phyloP scores from a whole-genome alignment of 2,888 invertebrate species.

The Leptinotarsa peninsularis region DNA sequence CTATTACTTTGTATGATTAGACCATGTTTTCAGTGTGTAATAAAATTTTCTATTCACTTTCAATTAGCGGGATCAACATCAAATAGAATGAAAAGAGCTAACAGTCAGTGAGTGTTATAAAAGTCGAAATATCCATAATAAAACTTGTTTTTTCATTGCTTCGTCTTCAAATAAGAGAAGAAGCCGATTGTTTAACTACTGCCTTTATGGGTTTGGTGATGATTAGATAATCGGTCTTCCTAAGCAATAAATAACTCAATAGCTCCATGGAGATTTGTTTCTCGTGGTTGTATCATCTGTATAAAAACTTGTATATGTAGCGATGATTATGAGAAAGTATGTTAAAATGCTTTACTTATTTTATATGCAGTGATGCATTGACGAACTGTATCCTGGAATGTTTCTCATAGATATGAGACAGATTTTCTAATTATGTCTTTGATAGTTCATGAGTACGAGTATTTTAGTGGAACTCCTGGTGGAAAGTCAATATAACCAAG shows the following conservation, averaged over 20 bases:
- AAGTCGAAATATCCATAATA: constrained; percentile 12
- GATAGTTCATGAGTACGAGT: too few relatives aligned
- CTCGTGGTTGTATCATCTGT: not conserved
- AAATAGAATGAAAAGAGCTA: not conserved
- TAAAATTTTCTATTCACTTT: constrained; percentile 10
- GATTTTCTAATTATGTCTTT: too few relatives aligned
- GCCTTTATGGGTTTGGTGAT: constrained; percentile 44
- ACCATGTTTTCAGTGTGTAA: not conserved
- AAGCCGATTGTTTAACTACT: constrained; percentile 45
- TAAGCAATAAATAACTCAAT: constrained; percentile 15
- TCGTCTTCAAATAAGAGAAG: constrained; percentile 39
- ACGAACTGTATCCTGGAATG: not conserved
- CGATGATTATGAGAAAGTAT: not conserved
- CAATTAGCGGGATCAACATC: constrained; percentile 19
- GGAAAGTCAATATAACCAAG: too few relatives aligned
- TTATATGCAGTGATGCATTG: not conserved
- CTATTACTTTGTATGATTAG: not conserved
- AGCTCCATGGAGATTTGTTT: constrained; percentile 4
- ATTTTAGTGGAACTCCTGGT: too few relatives aligned
- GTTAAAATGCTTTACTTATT: not conserved
- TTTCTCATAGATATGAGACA: not conserved
- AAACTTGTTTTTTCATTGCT: constrained; percentile 30
- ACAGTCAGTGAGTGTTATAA: constrained; percentile 21
- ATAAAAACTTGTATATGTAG: not conserved
- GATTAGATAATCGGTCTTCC: constrained; percentile 46